Evolutionary conservation across 2,888 invertebrate genomes (phyloP).

Genomic region (Drosophila infuscata): DNA sequence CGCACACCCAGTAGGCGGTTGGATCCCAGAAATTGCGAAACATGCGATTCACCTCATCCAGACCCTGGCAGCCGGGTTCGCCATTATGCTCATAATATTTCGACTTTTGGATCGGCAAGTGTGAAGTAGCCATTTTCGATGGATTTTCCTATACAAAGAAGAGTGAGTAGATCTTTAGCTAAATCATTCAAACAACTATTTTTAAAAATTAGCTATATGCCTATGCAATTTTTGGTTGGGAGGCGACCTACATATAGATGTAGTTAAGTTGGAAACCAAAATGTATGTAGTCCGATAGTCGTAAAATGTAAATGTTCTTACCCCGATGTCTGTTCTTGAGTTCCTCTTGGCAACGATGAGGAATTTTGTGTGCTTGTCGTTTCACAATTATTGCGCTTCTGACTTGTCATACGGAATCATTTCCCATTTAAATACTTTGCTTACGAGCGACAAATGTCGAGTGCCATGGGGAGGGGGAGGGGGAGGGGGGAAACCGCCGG

Average conservation of each 20-base stretch:
- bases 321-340: slow-evolving; percentile 12
- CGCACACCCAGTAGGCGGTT: slow-evolving; percentile 82
- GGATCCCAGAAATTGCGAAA: slow-evolving; percentile 83
- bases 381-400: slow-evolving; percentile 70
- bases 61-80: slow-evolving; percentile 81
- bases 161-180: slow-evolving; percentile 4
- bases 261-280: slow-evolving; percentile 18
- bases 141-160: not conserved
- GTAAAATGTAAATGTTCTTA: slow-evolving; percentile 23
- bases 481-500: not conserved
- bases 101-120: slow-evolving; percentile 68
- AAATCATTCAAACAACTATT: not conserved
- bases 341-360: slow-evolving; percentile 43
- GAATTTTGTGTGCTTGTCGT: slow-evolving; percentile 49
- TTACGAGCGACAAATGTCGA: not conserved
- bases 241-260: not conserved
- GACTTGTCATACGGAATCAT: slow-evolving; percentile 72
- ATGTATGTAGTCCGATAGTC: slow-evolving; percentile 4
- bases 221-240: not conserved
- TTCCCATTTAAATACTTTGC: slow-evolving; percentile 72
- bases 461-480: not conserved
- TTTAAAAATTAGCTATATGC: not conserved
- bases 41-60: slow-evolving; percentile 78
- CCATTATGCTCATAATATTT: slow-evolving; percentile 75
- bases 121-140: slow-evolving; percentile 63